Evolutionary conservation across 2,888 invertebrate species (phyloP), one percentile per base, ranked within the genome.

Genomic region (Monoplex corrugatus): DNA sequence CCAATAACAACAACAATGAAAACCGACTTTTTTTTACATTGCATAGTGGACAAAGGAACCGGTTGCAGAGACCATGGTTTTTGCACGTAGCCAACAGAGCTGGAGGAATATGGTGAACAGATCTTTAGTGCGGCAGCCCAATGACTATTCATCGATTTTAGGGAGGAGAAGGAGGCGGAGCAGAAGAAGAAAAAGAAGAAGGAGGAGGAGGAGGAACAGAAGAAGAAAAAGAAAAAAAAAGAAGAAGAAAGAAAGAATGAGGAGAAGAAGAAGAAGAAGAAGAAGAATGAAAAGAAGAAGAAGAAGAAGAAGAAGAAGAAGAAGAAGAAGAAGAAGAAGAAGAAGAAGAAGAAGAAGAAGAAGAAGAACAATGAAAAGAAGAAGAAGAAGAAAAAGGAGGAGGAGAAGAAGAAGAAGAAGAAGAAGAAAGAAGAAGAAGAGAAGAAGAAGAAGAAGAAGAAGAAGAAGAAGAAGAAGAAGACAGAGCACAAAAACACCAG

Each of bases 371-470:
- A 28, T 35, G 44, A 35, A 72, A 38, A 63, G 68, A 83, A 83
- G 50, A 32, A 35, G 43, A 82, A 40, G 16, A 45, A 50, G n/a
- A 68, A 10, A 38, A 35, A 32, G 13, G 50, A 78, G 13, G 38
- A 1, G 86, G 50, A 32, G 72, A 75, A 1, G 86, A 75, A 75
- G 44, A 16, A 38, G 68, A 88, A 32, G 35, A 43, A 44, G 45
- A 72, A 75, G 45, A 23, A 50, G 85, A 89, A 45, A 50, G 75
- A 68, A 43, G 63, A 43, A 75, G 45, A 72, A 63, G 38, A 68
- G 75, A 44, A 68, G 45, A 43, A 68, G 38, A 35, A 32, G 50
- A 19, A 43, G 57, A 38, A 63, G 32, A 44, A 43, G 57, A 19
- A 63, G 32, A 13, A 43, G 57, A 32, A 85, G 45, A 10, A 38